Evolutionary conservation across 2,113 vertebrate species (phyloP).

Genomic region (Siniperca knerii): DNA sequence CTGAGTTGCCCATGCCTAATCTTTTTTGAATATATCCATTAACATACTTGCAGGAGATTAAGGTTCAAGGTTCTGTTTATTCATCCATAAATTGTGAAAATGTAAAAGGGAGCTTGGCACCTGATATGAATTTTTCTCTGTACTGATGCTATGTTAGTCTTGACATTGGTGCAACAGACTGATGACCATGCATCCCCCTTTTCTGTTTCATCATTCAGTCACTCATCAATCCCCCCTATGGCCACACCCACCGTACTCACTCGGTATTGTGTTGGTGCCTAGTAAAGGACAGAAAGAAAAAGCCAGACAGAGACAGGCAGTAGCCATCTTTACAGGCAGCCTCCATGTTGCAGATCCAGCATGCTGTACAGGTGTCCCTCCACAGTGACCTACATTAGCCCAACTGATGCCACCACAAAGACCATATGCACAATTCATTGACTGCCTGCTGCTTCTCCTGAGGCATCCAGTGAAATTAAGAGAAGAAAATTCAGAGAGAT

Average conservation of each 20-base stretch:
- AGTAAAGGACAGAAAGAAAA: neutral
- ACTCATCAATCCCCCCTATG: neutral
- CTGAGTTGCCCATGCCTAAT: neutral
- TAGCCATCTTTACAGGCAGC: conserved; percentile 66
- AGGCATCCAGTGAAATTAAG: too few relatives aligned
- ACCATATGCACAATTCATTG: neutral
- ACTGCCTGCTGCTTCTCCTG: neutral
- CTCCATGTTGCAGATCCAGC: conserved; percentile 56
- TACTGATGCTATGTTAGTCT: neutral
- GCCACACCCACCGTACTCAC: conserved; percentile 47
- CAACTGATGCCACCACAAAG: conserved; percentile 38
- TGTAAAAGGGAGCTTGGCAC: neutral
- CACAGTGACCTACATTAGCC: conserved; percentile 61
- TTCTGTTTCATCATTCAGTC: conserved; percentile 16
- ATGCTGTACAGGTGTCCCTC: conserved; percentile 61
- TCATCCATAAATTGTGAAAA: neutral
- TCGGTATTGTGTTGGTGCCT: neutral
- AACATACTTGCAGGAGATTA: neutral
- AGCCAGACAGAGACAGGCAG: conserved; percentile 25
- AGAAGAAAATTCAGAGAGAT: neutral
- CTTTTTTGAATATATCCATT: neutral
- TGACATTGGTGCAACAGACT: conserved; percentile 5
- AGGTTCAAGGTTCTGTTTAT: conserved; percentile 3
- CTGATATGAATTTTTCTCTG: neutral
- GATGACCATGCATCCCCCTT: neutral